Percentiles rank a stretch among this genome's conserved stretches.
phyloP scores from a whole-genome alignment of 2,113 vertebrate genomes.

The Oostethus manadensis region DNA sequence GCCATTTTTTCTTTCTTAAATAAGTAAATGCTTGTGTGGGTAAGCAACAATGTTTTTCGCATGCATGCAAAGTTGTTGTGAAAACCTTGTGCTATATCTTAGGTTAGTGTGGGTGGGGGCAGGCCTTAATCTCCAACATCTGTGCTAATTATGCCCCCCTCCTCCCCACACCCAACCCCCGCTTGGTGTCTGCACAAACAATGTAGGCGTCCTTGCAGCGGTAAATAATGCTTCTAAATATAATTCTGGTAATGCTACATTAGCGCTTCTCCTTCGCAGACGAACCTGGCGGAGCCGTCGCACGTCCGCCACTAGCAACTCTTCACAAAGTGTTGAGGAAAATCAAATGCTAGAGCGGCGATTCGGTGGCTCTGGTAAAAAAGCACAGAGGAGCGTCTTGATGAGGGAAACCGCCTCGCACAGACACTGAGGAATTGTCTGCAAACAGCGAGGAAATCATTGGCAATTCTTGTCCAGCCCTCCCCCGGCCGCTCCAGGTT shows the following conservation, averaged over 20 bases:
- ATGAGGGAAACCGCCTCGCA: conserved; percentile 67
- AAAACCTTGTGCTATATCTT: conserved; percentile 14
- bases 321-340: conserved; percentile 32
- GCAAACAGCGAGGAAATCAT: conserved; percentile 63
- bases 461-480: conserved; percentile 73
- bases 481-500: conserved; percentile 59
- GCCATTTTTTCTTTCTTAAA: too few species aligned
- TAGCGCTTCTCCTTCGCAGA: not conserved
- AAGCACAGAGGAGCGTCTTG: conserved; percentile 65
- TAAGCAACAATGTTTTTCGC: too few species aligned
- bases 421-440: conserved; percentile 71
- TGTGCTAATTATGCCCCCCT: conserved; percentile 32
- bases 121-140: conserved; percentile 13
- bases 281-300: too few species aligned
- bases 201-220: conserved; percentile 13
- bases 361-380: conserved; percentile 48
- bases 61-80: conserved; percentile 2
- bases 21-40: too few species aligned
- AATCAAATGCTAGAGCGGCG: conserved; percentile 55
- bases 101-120: not conserved
- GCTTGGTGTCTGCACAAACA: conserved; percentile 22
- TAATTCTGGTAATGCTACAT: conserved; percentile 6
- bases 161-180: too few species aligned
- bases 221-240: conserved; percentile 29
- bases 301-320: conserved; percentile 5